Percentiles rank a stretch among this genome's conserved stretches.
phyloP scores from a whole-genome alignment of 2,113 vertebrate genomes.

The Oryzias melastigma region DNA sequence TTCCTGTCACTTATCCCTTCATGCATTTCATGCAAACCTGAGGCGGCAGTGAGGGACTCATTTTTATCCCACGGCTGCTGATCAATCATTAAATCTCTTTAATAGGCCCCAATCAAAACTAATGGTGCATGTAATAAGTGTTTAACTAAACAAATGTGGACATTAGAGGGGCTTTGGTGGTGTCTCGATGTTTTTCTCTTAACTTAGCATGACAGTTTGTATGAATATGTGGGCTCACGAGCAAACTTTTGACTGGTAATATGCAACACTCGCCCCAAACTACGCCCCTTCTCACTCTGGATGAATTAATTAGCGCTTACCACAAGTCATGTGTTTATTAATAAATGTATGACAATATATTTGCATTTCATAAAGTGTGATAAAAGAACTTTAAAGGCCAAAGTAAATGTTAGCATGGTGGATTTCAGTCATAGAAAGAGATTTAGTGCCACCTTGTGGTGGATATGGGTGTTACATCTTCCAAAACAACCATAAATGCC shows the following conservation, averaged over 20 bases:
- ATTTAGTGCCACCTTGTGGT: constrained; percentile 53
- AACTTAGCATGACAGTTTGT: constrained; percentile 53
- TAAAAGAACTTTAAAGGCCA: constrained; percentile 31
- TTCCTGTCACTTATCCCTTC: constrained; percentile 38
- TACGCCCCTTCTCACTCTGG: constrained; percentile 24
- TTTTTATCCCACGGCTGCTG: constrained; percentile 51
- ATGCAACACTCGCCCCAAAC: constrained; percentile 50
- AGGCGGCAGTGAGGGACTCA: constrained; percentile 18
- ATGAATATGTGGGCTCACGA: constrained; percentile 48
- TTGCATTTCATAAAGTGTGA: constrained; percentile 53
- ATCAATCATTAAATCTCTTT: constrained; percentile 72
- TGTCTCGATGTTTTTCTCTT: constrained; percentile 42
- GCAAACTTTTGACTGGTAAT: constrained; percentile 58
- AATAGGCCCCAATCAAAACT: constrained; percentile 64
- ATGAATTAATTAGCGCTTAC: constrained; percentile 42
- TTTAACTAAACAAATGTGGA: constrained; percentile 66
- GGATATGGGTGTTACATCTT: neutral
- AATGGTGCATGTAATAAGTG: constrained; percentile 66
- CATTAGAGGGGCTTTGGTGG: constrained; percentile 45
- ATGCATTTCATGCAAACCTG: constrained; percentile 23
- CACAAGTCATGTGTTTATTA: constrained; percentile 42
- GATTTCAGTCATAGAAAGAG: neutral
- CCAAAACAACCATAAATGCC: neutral
- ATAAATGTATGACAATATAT: constrained; percentile 59
- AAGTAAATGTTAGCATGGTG: constrained; percentile 24